These are phyloP conservation scores for Cepaea hortensis DNA, from an alignment of 2,888 invertebrate genomes.

Conservation along the genomic window DNA sequence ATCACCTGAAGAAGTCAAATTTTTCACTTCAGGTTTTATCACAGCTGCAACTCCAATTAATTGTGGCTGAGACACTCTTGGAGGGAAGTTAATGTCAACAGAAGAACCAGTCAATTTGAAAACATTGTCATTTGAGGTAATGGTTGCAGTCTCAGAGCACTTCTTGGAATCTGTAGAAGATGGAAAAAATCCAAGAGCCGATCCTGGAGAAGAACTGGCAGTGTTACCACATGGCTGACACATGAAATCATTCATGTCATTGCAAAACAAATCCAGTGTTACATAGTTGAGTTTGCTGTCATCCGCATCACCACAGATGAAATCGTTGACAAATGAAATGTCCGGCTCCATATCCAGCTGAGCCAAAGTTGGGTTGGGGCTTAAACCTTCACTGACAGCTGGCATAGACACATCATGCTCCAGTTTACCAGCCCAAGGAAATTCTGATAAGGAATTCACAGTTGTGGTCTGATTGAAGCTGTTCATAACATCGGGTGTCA, in stretches of 20 bases:
- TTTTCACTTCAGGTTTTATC: conserved; percentile 18
- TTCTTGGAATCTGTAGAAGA: neutral
- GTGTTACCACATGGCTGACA: neutral
- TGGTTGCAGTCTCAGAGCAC: neutral
- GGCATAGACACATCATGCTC: conserved; percentile 20
- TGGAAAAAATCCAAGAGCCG: neutral
- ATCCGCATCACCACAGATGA: conserved; percentile 25
- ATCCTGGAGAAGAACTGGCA: neutral
- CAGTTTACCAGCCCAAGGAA: conserved; percentile 33
- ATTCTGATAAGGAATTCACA: conserved; percentile 5
- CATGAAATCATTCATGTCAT: conserved; percentile 15
- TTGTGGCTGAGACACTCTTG: conserved; percentile 32
- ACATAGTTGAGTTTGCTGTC: conserved; percentile 36
- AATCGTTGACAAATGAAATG: conserved; percentile 36
- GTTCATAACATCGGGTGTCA: conserved; percentile 40
- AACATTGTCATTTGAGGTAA: neutral
- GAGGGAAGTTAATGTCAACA: neutral
- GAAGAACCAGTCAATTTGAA: neutral
- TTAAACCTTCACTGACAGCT: conserved; percentile 21
- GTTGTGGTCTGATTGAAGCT: conserved; percentile 8
- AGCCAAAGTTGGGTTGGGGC: conserved; percentile 36
- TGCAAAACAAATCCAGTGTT: conserved; percentile 23
- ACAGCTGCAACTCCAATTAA: conserved; percentile 43
- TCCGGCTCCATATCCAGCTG: conserved; percentile 44
- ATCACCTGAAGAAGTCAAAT: neutral